Conservation (phyloP, 2,113 vertebrate species). For the Gorsachius goisagi region DNA sequence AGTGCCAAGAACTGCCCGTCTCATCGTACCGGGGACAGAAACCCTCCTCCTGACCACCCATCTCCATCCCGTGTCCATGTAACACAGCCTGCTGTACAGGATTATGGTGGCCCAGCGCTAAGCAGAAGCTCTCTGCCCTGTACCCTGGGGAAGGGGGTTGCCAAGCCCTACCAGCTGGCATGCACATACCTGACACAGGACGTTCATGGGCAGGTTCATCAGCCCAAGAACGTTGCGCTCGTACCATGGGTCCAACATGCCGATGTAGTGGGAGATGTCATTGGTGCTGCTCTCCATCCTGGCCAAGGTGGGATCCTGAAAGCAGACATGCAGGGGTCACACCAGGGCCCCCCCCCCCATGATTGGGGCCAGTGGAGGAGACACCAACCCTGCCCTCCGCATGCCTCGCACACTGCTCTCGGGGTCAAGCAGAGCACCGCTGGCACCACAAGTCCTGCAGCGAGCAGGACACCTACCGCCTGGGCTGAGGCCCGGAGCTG, state of each 20-base stretch:
- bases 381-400: not conserved
- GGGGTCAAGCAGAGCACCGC: fast-evolving
- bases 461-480: not conserved
- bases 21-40: fast-evolving
- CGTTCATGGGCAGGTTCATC: conserved; percentile 84
- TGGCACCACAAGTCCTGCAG: fast-evolving
- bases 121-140: not conserved
- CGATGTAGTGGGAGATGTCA: conserved; percentile 90
- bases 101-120: not conserved
- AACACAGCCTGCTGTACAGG: not conserved
- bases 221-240: conserved; percentile 90
- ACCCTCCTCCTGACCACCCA: not conserved
- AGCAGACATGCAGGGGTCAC: not conserved
- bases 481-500: not conserved
- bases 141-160: fast-evolving
- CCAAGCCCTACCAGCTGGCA: not conserved
- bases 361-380: not conserved
- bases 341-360: fast-evolving
- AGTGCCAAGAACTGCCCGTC: not conserved
- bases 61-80: fast-evolving
- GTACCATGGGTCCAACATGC: conserved; percentile 97
- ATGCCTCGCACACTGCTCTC: fast-evolving
- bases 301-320: conserved; percentile 29
- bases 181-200: conserved; percentile 87
- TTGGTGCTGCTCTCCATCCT: conserved; percentile 85